Base-by-base conservation (phyloP, 2,888 invertebrate species). In the Acanthopleura granulata region DNA sequence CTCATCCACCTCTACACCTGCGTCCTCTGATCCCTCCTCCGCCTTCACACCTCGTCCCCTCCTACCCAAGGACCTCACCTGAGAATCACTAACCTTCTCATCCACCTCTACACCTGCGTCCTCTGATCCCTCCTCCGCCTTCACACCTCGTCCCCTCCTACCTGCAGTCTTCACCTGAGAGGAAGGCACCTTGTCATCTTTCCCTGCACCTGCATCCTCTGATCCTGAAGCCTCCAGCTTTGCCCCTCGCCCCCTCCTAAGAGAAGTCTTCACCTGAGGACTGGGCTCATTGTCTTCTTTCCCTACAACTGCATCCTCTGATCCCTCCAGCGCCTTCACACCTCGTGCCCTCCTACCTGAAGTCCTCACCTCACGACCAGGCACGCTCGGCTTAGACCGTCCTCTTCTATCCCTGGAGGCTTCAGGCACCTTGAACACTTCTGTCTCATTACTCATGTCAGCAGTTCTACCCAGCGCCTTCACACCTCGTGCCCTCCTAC, bases 21-120 rank as follows among this genome's bases (percentile, higher is more conserved):
- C 40, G n/a, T 49, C 49, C 16, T 61, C 62, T 49, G 61, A 49
- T 40, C 11, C 40, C 15, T 27, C 61, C 30, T 22, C 62, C 50
- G 49, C 27, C 40, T 66, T 25, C 62, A n/a, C 51, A 16, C 62
- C 74, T 30, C 49, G 18, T 18, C 50, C 61, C n/a, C 62, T 76
- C 71, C 72, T 72, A 49, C 74, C 73, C 40, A 9, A 40, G 9
- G 40, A 6, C 40, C 40, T 40, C 40, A 40, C 72, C 25, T 72
- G 49, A 49, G 30, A 14, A 14, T 1, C 72, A 16, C 14, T 27
- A 9, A 4, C 72, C 3, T 40, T 62, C 27, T 49, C 71, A 29
- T 29, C 61, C 51, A 15, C 73, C 73, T 27, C 73, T 51, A 14
- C 61, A 69, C 62, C 25, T 29, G 16, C 75, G 62, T 50, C 27